Percentiles rank a stretch among this genome's conserved stretches.
Conservation (phyloP, 2,888 invertebrate species). For the Oscheius sp. region DNA sequence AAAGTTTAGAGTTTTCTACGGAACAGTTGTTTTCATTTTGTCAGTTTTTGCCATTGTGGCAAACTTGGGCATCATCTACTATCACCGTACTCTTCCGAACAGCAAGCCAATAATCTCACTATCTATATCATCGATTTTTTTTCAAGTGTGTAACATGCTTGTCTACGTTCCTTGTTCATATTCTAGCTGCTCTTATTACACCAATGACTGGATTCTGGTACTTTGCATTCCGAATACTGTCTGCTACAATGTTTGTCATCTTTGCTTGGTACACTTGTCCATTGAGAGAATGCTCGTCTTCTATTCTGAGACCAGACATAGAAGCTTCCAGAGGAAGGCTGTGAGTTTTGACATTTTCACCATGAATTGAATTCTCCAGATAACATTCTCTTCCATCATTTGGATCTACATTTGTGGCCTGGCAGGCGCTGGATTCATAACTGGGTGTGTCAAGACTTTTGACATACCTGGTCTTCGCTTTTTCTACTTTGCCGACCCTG, state of each 20-base stretch:
- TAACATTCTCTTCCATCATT: not conserved
- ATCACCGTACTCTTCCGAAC: too few relatives aligned
- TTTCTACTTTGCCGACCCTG: not conserved
- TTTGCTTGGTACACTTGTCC: not conserved
- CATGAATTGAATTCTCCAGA: not conserved
- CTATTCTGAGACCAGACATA: not conserved
- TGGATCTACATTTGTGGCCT: not conserved
- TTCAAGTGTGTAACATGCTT: not conserved
- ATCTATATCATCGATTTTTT: not conserved
- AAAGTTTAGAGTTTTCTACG: too few relatives aligned
- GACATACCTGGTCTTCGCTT: not conserved
- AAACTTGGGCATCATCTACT: too few relatives aligned
- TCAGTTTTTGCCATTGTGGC: too few relatives aligned
- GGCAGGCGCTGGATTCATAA: not conserved
- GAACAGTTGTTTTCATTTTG: too few relatives aligned
- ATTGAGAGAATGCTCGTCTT: conserved; percentile 8
- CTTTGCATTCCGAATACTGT: not conserved
- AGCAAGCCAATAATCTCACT: not conserved
- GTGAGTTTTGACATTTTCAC: not conserved
- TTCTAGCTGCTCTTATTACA: not conserved
- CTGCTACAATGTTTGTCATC: conserved; percentile 12
- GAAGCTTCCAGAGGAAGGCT: not conserved
- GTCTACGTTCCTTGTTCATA: not conserved
- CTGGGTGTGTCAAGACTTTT: conserved; percentile 2
- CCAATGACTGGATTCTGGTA: not conserved